phyloP scores from a whole-genome alignment of 2,888 invertebrate species.

The Mesorhabditis belari region DNA sequence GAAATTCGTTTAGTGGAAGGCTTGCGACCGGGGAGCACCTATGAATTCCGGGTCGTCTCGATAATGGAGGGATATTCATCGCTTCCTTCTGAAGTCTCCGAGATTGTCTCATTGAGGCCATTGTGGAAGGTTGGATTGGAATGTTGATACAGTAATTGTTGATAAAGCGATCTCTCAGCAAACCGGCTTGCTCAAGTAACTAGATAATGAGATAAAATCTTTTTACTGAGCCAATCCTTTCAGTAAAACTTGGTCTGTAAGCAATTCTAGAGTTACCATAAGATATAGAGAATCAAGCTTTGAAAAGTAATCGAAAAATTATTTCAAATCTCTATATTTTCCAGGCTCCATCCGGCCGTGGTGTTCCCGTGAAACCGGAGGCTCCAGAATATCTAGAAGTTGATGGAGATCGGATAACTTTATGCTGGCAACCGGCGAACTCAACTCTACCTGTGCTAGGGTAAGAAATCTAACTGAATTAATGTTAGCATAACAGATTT shows the following conservation, averaged over 20 bases:
- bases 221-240: too few relatives aligned
- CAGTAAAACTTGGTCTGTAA: too few relatives aligned
- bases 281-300: too few relatives aligned
- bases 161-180: too few relatives aligned
- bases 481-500: background rate
- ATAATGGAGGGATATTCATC: conserved; percentile 32
- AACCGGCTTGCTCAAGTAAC: too few relatives aligned
- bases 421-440: conserved; percentile 52
- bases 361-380: conserved; percentile 38
- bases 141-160: too few relatives aligned
- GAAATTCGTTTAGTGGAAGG: conserved; percentile 39
- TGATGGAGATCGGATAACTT: conserved; percentile 43
- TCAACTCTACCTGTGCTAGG: conserved; percentile 48
- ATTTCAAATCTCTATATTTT: too few relatives aligned
- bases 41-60: conserved; percentile 51
- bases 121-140: conserved; percentile 19
- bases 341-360: background rate
- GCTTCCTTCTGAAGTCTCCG: conserved; percentile 41
- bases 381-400: conserved; percentile 50
- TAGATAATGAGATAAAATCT: too few relatives aligned
- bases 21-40: conserved; percentile 45
- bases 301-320: too few relatives aligned
- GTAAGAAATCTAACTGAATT: conserved; percentile 6
- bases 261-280: too few relatives aligned
- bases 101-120: conserved; percentile 45